phyloP scores from a whole-genome alignment of 2,797 vertebrate species.

The Gephyroberyx darwinii region DNA sequence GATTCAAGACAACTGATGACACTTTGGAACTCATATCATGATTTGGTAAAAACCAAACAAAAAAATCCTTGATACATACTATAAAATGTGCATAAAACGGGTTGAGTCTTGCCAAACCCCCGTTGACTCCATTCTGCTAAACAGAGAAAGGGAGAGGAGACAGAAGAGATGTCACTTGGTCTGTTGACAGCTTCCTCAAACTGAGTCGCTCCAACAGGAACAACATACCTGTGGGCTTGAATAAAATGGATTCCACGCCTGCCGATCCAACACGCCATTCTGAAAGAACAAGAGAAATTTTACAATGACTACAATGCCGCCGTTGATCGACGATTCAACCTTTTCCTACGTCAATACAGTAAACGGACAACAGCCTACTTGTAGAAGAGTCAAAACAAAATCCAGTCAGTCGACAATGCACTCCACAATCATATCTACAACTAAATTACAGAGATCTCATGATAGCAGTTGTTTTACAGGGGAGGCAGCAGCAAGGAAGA shows the following conservation, averaged over 20 bases:
- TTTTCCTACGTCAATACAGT: neutral
- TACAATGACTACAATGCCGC: neutral
- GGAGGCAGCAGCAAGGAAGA: neutral
- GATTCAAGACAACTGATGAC: neutral
- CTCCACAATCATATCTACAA: slow-evolving; percentile 3
- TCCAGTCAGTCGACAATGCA: neutral
- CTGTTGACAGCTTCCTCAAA: neutral
- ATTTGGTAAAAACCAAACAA: neutral
- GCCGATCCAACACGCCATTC: slow-evolving; percentile 17
- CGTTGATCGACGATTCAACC: neutral
- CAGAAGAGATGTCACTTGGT: slow-evolving; percentile 10
- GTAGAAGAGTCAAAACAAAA: too few relatives aligned
- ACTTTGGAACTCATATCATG: neutral
- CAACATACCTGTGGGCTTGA: slow-evolving; percentile 32
- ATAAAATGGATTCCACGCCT: slow-evolving; percentile 14
- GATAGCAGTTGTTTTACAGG: neutral
- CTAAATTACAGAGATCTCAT: neutral
- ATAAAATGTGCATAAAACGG: slow-evolving; percentile 52
- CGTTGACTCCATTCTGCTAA: slow-evolving; percentile 48
- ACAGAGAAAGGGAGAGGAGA: slow-evolving; percentile 5
- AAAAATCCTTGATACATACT: slow-evolving; percentile 37
- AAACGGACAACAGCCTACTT: neutral
- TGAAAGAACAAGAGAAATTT: slow-evolving; percentile 17
- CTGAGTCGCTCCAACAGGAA: neutral
- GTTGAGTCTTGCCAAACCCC: slow-evolving; percentile 2